A percentile compares a stretch with the other conserved stretches of the same genome.
phyloP scores from a whole-genome alignment of 2,797 vertebrate species.

The Pterois miles region DNA sequence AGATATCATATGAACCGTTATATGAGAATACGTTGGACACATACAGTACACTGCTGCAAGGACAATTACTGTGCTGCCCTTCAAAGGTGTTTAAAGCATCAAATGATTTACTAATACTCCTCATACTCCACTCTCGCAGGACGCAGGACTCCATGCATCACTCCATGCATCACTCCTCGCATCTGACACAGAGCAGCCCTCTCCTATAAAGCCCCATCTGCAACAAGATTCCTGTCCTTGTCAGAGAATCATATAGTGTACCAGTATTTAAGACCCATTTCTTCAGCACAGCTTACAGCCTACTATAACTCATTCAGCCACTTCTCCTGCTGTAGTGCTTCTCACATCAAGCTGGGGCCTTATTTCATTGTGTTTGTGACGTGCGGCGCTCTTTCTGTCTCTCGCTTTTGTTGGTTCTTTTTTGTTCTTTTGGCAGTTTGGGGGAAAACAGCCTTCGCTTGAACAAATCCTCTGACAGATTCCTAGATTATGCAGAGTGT shows the following conservation, averaged over 20 bases:
- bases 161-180: slow-evolving; percentile 14
- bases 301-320: slow-evolving; percentile 52
- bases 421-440: slow-evolving; percentile 6
- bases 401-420: slow-evolving; percentile 8
- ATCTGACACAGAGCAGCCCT: slow-evolving; percentile 50
- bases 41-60: neutral
- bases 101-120: slow-evolving; percentile 31
- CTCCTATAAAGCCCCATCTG: slow-evolving; percentile 43
- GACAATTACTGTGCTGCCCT: neutral
- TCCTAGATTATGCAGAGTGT: slow-evolving; percentile 46
- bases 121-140: neutral
- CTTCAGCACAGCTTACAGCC: slow-evolving; percentile 36
- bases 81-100: neutral
- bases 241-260: slow-evolving; percentile 43
- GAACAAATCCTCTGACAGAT: slow-evolving; percentile 57
- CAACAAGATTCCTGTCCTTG: slow-evolving; percentile 37
- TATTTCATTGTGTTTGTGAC: slow-evolving; percentile 19
- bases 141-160: slow-evolving; percentile 22
- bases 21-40: neutral
- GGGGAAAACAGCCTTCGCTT: neutral
- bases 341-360: neutral
- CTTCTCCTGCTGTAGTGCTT: neutral
- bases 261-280: slow-evolving; percentile 60
- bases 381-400: neutral
- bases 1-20: too few relatives aligned